These are phyloP conservation scores for Adelosebastes latens DNA, from an alignment of 2,797 vertebrate species.

Conservation along the genomic window DNA sequence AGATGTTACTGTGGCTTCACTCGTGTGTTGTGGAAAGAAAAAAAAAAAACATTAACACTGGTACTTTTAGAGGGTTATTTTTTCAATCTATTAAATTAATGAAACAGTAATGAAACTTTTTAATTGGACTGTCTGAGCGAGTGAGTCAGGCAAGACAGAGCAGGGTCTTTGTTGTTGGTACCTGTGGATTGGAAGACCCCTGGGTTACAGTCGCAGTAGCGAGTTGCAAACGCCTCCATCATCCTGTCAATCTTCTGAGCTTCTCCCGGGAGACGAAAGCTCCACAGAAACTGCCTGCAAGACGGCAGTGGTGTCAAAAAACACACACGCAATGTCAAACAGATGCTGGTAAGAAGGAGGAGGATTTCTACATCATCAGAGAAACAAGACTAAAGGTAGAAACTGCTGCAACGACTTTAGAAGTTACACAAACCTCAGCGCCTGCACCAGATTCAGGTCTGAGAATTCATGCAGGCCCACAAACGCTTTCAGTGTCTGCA, in stretches of 20 bases:
- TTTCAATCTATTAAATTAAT: neutral
- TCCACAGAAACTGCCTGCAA: conserved; percentile 94
- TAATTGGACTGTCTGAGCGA: conserved; percentile 12
- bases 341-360: neutral
- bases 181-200: conserved; percentile 94
- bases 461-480: conserved; percentile 93
- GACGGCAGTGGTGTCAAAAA: neutral
- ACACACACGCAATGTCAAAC: neutral
- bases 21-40: neutral
- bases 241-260: conserved; percentile 97
- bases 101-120: neutral
- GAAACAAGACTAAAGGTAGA: neutral
- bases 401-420: conserved; percentile 1
- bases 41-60: neutral
- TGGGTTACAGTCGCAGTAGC: conserved; percentile 92
- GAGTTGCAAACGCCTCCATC: conserved; percentile 94
- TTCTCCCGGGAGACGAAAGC: conserved; percentile 94
- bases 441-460: conserved; percentile 94
- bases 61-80: neutral
- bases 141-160: neutral
- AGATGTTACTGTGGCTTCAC: neutral
- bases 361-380: neutral
- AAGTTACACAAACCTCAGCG: conserved; percentile 85
- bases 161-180: conserved; percentile 43
- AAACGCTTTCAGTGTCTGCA: conserved; percentile 89